Evolutionary conservation across 2,797 vertebrate genomes (phyloP), one percentile per base, ranked within the genome.

Genomic region (Argentina silus): DNA sequence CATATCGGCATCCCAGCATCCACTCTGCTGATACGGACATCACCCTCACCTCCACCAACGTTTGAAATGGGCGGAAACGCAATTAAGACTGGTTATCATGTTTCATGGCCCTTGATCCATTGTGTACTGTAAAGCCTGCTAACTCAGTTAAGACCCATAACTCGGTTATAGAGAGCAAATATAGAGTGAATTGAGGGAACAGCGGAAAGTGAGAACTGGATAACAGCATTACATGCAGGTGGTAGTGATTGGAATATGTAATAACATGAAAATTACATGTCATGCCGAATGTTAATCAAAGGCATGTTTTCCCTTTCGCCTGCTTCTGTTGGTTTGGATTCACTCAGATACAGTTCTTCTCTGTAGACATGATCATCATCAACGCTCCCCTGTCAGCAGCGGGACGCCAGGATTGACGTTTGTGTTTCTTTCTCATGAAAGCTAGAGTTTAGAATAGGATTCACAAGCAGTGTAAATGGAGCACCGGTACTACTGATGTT

Each of bases 361-460:
- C 72, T 77, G 45, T 2, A 43, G 45, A 62, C 66, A 73, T 72
- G 78, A 78, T 74, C 72, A 70, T 62, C 64, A 74, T 74, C 48
- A 63, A 50, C 69, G 71, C 42, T 68, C 51, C 50, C 42, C 70
- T 80, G 72, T 76, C 75, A 71, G 27, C 27, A 36, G 27, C 27
- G 27, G 66, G 43, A 47, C 66, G 74, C 73, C 45, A 71, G 75
- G 62, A 76, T 75, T 81, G 79, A 81, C 72, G 50, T 73, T 83
- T 75, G 70, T 78, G 79, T 81, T 78, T 73, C 76, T 81, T 85
- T 80, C 70, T 63, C 67, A 73, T 48, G 43, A 55, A 27, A 72
- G 76, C 60, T 59, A 79, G 74, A 76, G 12, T 60, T 51, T 7
- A 48, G 59, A 47, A 17, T 51, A 64, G 57, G 47, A 71, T 53